Conservation (phyloP, 2,113 vertebrate genomes). For the Rhea pennata region DNA sequence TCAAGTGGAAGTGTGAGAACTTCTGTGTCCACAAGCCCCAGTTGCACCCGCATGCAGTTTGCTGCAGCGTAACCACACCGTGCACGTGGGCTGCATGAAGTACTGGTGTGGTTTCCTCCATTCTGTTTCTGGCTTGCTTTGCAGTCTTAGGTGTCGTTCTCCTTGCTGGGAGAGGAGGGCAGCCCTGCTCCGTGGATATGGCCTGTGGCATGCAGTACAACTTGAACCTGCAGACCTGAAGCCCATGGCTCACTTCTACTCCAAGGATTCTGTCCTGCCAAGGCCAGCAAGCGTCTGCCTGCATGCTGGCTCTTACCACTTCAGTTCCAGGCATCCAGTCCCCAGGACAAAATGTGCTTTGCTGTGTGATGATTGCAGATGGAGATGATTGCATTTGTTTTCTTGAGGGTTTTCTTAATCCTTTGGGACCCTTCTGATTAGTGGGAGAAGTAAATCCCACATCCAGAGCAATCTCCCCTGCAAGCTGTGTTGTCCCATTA, state of each 20-base stretch:
- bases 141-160: accelerated
- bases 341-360: accelerated
- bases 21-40: not conserved
- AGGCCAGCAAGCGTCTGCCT: not conserved
- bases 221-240: no score
- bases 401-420: not conserved
- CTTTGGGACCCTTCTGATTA: not conserved
- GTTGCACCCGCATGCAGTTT: accelerated
- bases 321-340: not conserved
- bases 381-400: not conserved
- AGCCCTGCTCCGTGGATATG: not conserved
- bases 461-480: not conserved
- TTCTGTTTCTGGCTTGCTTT: not conserved
- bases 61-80: accelerated
- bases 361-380: not conserved
- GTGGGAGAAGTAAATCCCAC: not conserved
- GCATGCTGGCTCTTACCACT: accelerated
- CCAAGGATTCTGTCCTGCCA: not conserved
- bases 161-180: not conserved
- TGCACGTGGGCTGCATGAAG: not conserved
- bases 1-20: not conserved
- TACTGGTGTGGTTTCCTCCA: not conserved
- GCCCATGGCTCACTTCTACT: not conserved
- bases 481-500: not conserved
- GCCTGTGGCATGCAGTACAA: no score